A percentile compares a stretch with the other conserved stretches of the same genome.
These are phyloP conservation scores for Emydura subglobosa DNA, from an alignment of 2,113 vertebrate species.

Conservation along the genomic window DNA sequence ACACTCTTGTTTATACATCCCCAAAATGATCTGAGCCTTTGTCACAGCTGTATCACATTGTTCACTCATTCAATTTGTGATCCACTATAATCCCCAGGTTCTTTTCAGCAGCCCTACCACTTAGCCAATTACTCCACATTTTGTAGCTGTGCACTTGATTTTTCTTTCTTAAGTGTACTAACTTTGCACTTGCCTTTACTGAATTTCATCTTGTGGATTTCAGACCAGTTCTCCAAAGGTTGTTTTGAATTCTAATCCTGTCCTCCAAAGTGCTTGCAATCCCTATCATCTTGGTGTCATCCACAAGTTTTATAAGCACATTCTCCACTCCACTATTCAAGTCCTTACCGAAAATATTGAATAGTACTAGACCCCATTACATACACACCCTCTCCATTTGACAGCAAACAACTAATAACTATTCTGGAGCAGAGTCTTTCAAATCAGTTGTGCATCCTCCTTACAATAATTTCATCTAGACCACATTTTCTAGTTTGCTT, in stretches of 20 bases:
- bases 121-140: too few relatives aligned
- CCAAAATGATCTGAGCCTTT: too few relatives aligned
- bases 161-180: too few relatives aligned
- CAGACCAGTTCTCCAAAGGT: neutral
- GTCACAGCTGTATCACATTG: too few relatives aligned
- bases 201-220: neutral
- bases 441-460: neutral
- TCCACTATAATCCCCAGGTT: too few relatives aligned
- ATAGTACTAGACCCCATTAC: neutral
- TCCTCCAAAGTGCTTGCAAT: neutral
- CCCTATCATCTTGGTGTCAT: too few relatives aligned
- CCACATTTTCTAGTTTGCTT: too few relatives aligned
- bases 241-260: neutral
- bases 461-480: neutral
- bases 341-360: neutral
- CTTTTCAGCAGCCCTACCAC: too few relatives aligned
- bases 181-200: neutral
- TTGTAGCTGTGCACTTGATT: too few relatives aligned
- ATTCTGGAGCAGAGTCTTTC: neutral
- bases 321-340: neutral
- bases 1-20: too few relatives aligned
- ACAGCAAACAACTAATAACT: neutral
- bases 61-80: too few relatives aligned
- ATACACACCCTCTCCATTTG: neutral
- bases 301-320: neutral